Conservation (phyloP, 2,113 vertebrate genomes). For the Clinocottus analis region DNA sequence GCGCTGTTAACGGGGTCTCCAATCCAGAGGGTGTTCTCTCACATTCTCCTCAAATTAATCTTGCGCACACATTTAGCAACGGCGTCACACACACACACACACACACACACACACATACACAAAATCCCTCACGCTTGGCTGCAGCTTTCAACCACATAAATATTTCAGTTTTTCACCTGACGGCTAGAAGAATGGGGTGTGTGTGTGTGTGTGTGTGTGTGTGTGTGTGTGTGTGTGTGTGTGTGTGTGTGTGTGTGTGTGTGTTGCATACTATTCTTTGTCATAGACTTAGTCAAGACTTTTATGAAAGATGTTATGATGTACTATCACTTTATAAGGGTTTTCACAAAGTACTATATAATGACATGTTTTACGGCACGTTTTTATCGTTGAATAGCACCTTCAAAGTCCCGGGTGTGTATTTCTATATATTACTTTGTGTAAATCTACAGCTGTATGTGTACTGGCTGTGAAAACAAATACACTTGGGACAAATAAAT, state of each 20-base stretch:
- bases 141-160: constrained; percentile 36
- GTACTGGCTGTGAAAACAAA: neutral
- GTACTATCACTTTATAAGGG: neutral
- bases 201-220: too few species aligned
- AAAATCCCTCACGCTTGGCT: constrained; percentile 5
- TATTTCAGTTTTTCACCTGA: constrained; percentile 52
- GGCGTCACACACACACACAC: constrained; percentile 9
- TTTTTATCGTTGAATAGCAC: neutral
- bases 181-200: constrained; percentile 7
- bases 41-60: neutral
- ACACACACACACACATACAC: constrained; percentile 17
- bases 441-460: neutral
- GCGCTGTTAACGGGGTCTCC: constrained; percentile 15
- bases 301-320: too few species aligned
- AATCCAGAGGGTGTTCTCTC: constrained; percentile 9
- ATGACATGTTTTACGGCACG: neutral
- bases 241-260: too few species aligned
- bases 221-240: too few species aligned
- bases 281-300: too few species aligned
- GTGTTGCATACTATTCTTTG: neutral
- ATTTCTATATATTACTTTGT: neutral
- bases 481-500: neutral
- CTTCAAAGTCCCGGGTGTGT: neutral
- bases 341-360: neutral
- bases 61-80: neutral